These are phyloP conservation scores for Cryptoblepharus egeriae DNA, from an alignment of 2,797 vertebrate species.

Conservation along the genomic window DNA sequence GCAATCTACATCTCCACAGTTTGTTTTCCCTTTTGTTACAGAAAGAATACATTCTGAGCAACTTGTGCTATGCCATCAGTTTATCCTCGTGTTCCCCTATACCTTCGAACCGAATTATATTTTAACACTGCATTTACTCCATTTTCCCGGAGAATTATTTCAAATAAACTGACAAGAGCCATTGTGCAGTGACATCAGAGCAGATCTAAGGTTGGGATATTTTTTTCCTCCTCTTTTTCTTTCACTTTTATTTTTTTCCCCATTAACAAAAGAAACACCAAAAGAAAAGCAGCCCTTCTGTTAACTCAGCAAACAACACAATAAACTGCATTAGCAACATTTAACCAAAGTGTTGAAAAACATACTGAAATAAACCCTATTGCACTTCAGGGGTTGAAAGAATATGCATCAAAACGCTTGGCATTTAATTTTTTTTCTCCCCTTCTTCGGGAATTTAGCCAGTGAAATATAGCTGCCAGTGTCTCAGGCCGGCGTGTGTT, in stretches of 20 bases:
- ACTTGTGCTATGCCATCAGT: constrained; percentile 66
- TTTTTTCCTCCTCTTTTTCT: neutral
- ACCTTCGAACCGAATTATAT: constrained; percentile 79
- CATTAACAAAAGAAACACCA: constrained; percentile 13
- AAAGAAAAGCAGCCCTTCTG: constrained; percentile 73
- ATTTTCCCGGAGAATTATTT: constrained; percentile 76
- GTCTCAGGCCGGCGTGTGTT: constrained; percentile 83
- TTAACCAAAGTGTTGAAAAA: constrained; percentile 75
- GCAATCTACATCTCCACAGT: constrained; percentile 60
- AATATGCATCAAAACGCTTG: constrained; percentile 83
- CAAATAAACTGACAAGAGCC: constrained; percentile 74
- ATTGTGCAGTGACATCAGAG: constrained; percentile 74
- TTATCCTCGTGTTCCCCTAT: constrained; percentile 63
- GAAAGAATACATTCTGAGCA: constrained; percentile 68
- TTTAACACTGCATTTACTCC: constrained; percentile 76
- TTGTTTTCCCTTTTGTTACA: constrained; percentile 72
- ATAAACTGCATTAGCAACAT: constrained; percentile 76
- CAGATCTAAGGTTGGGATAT: constrained; percentile 32
- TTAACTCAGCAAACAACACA: constrained; percentile 75
- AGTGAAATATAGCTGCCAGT: constrained; percentile 93
- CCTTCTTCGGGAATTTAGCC: constrained; percentile 86
- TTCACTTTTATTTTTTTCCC: constrained; percentile 23
- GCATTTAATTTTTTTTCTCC: constrained; percentile 78
- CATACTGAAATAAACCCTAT: constrained; percentile 70
- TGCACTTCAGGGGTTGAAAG: constrained; percentile 78